Percentiles rank a stretch among this genome's conserved stretches.
Evolutionary conservation across 2,113 vertebrate genomes (phyloP).

Genomic region (Sminthopsis crassicaudata): DNA sequence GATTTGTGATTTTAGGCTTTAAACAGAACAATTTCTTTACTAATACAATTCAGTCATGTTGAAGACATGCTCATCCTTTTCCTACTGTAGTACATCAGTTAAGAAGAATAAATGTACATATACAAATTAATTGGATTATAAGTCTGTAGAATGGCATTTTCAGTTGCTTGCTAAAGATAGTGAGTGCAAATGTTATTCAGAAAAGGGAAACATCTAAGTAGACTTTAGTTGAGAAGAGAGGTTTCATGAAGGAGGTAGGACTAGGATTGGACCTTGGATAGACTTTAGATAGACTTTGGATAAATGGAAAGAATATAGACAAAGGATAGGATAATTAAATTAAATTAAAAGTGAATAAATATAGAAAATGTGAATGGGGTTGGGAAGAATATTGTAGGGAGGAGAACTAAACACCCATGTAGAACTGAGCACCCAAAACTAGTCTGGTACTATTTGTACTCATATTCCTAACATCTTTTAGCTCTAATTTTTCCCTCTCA

Average conservation of each 20-base stretch:
- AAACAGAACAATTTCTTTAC: not conserved
- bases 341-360: not conserved
- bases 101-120: constrained; percentile 11
- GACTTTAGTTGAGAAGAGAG: constrained; percentile 3
- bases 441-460: constrained; percentile 13
- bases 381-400: constrained; percentile 3
- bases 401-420: not conserved
- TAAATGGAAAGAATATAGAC: not conserved
- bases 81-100: not conserved
- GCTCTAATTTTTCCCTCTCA: constrained; percentile 25
- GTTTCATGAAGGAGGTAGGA: not conserved
- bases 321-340: not conserved
- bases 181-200: constrained; percentile 27
- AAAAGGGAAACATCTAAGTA: constrained; percentile 38
- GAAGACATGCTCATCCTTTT: not conserved
- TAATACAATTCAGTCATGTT: not conserved
- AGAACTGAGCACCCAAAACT: constrained; percentile 25
- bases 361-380: not conserved
- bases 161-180: not conserved
- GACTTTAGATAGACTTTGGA: constrained; percentile 26
- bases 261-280: not conserved
- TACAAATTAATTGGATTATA: constrained; percentile 29
- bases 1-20: not conserved
- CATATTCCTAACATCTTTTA: not conserved
- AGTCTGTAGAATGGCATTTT: constrained; percentile 23